These are phyloP conservation scores for Adoxophyes honmai DNA, from an alignment of 1,140 invertebrate species.

Conservation along the genomic window DNA sequence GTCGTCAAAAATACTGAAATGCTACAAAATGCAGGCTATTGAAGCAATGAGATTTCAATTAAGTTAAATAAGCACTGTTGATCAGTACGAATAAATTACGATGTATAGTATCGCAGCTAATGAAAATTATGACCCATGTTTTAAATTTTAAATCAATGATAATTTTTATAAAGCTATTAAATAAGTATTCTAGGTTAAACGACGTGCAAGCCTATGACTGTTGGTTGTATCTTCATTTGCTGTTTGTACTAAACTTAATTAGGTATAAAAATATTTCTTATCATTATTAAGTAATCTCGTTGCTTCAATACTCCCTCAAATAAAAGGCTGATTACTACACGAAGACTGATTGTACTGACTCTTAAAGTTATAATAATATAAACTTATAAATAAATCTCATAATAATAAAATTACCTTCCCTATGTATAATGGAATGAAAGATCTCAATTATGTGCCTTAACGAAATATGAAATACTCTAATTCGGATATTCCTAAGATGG, in stretches of 20 bases:
- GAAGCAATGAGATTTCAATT: no score
- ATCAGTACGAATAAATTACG: no score
- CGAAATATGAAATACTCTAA: background rate
- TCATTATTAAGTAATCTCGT: background rate
- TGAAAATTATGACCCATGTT: constrained; percentile 9
- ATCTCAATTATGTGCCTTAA: background rate
- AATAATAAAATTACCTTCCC: constrained; percentile 1
- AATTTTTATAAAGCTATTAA: background rate
- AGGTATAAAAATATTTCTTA: background rate
- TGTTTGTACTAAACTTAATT: background rate
- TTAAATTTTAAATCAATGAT: constrained; percentile 16
- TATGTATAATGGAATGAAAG: background rate
- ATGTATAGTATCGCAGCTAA: background rate
- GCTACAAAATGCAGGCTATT: no score
- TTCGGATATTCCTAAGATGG: background rate
- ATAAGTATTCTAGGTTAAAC: background rate
- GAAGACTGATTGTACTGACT: constrained; percentile 8
- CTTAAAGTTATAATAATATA: background rate
- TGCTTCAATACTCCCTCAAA: background rate
- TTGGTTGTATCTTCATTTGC: constrained; percentile 9
- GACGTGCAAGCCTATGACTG: constrained; percentile 10
- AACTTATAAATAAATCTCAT: background rate
- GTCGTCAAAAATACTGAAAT: no score
- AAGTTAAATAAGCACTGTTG: no score
- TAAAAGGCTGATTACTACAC: background rate